These are phyloP conservation scores for Dasyprocta punctata DNA, from an alignment of 2,113 vertebrate genomes.

Conservation along the genomic window DNA sequence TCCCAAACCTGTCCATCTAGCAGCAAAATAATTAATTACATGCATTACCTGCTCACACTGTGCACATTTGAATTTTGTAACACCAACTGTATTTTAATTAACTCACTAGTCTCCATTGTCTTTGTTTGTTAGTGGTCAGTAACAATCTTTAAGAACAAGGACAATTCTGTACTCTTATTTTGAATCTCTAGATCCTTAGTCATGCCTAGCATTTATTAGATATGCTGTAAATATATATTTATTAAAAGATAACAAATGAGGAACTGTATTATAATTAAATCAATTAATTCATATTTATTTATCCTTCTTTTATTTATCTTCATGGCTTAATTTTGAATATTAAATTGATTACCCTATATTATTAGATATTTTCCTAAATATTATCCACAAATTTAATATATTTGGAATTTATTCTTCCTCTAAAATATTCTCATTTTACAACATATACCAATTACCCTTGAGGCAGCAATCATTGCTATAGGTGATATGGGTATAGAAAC, in stretches of 20 bases:
- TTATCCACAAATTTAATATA: neutral
- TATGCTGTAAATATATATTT: neutral
- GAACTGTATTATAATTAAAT: neutral
- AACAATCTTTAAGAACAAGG: neutral
- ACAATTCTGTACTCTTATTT: neutral
- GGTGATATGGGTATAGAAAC: neutral
- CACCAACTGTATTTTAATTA: neutral
- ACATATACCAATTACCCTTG: neutral
- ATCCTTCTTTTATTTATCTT: neutral
- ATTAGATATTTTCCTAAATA: conserved; percentile 4
- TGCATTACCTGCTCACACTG: neutral
- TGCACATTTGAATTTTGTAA: neutral
- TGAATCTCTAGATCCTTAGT: neutral
- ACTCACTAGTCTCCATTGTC: neutral
- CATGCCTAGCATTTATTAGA: neutral
- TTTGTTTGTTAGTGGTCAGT: neutral
- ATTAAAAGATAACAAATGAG: conserved; percentile 37
- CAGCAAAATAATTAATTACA: neutral
- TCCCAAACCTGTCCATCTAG: neutral
- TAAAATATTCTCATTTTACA: neutral
- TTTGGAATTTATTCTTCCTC: neutral
- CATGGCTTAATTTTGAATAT: neutral
- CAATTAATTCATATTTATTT: conserved; percentile 8
- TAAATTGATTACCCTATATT: neutral
- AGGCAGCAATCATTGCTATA: neutral